A percentile compares a stretch with the other conserved stretches of the same genome.
Evolutionary conservation across 2,888 invertebrate genomes (phyloP).

Genomic region (Agrochola lota): DNA sequence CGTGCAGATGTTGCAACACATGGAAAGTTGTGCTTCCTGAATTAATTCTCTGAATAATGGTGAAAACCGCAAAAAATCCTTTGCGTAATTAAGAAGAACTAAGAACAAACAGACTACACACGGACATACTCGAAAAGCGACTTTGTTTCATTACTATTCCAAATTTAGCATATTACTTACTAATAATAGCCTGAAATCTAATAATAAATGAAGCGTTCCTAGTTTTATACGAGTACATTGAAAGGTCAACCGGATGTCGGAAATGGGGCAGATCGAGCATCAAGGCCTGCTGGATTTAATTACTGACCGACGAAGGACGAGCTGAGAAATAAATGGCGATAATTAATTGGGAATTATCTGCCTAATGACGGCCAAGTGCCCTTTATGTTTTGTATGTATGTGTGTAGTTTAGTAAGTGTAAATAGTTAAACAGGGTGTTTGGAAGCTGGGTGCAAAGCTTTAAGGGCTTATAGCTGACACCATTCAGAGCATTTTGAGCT

Average conservation of each 20-base stretch:
- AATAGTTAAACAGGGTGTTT: no score
- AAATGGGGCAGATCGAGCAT: slow-evolving; percentile 24
- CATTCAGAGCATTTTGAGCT: no score
- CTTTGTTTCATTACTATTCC: neutral
- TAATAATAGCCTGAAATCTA: slow-evolving; percentile 16
- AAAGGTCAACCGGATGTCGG: slow-evolving; percentile 36
- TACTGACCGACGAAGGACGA: slow-evolving; percentile 22
- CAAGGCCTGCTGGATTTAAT: slow-evolving; percentile 37
- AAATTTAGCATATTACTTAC: neutral
- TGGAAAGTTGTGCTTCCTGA: neutral
- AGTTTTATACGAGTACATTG: slow-evolving; percentile 6
- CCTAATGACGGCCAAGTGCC: neutral
- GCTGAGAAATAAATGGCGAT: slow-evolving; percentile 8
- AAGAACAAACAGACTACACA: no score
- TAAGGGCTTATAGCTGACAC: no score
- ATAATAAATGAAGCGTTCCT: slow-evolving; percentile 15
- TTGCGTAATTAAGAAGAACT: neutral
- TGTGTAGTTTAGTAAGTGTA: no score
- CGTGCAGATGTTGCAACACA: neutral
- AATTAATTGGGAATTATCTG: slow-evolving; percentile 15
- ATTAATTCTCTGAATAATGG: neutral
- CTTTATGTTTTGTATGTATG: neutral
- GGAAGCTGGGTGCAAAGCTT: no score
- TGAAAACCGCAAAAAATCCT: neutral
- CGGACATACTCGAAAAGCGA: neutral